A percentile compares a stretch with the other conserved stretches of the same genome.
Evolutionary conservation across 2,113 vertebrate species (phyloP).

Genomic region (Alectura lathami): DNA sequence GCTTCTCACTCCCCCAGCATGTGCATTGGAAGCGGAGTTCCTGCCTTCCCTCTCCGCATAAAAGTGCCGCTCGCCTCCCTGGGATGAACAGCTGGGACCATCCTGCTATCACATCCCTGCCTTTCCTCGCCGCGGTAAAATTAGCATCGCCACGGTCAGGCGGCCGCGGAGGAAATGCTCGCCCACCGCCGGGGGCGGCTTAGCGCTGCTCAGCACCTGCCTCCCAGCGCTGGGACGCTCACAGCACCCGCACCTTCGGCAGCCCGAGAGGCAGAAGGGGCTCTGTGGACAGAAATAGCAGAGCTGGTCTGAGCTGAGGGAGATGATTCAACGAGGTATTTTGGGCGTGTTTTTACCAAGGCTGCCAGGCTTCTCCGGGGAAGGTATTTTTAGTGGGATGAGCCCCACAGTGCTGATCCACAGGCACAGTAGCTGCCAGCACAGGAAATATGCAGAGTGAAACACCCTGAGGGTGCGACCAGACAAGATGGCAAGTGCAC

Average conservation of each 20-base stretch:
- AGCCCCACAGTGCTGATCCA: neutral
- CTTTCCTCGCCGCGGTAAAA: constrained; percentile 19
- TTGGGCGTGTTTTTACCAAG: constrained; percentile 13
- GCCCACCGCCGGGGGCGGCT: neutral
- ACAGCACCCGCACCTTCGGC: neutral
- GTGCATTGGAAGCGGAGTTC: neutral
- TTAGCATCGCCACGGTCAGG: neutral
- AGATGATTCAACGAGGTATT: constrained; percentile 46
- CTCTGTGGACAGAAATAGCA: constrained; percentile 32
- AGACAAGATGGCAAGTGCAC: neutral
- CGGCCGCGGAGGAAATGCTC: neutral
- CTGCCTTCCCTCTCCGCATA: neutral
- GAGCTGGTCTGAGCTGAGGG: neutral
- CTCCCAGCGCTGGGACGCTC: neutral
- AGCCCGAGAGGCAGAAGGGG: neutral
- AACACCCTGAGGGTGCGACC: neutral
- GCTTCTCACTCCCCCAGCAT: neutral
- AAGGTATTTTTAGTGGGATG: constrained; percentile 41
- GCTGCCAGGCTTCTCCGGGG: constrained; percentile 3
- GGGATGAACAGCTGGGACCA: constrained; percentile 37
- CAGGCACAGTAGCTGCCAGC: neutral
- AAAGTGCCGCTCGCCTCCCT: neutral
- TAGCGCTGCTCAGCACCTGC: neutral
- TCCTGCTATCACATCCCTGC: neutral
- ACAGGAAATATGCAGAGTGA: constrained; percentile 4